Base-by-base conservation (phyloP, 2,113 vertebrate genomes). In the Psilopogon haemacephalus region DNA sequence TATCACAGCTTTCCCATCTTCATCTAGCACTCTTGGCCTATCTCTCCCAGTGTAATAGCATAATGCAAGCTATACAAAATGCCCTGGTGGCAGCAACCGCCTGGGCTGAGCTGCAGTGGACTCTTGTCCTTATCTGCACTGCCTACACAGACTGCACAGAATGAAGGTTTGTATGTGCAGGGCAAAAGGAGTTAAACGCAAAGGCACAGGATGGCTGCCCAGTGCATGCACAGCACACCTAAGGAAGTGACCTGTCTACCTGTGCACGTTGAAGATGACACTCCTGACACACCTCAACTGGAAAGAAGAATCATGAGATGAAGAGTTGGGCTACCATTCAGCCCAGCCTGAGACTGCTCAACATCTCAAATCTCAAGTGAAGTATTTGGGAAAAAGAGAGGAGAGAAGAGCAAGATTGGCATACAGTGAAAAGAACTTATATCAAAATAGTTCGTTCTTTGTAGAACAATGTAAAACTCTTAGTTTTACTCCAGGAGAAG, bases 191-290 rank as follows among this genome's bases (percentile, higher is more conserved):
- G 7, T 35, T 27, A 68, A 26, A 19, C 18, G 37, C 3, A 28
- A 68, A 68, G 48, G 78, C 58, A 60, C 9, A 20, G 70, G 19
- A 64, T 1, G 6, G 62, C 12, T 0, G 0, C 33, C 5, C 48
- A 37, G 24, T 0, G 15, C 30, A 21, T 0, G 5, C 35, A 16
- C 20, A 48, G 35, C 30, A 65, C 78, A 30, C 17, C 32, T 38
- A 60, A 48, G n/a, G 42, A 58, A 38, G n/a, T 5, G 1, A 15
- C 40, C 54, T 21, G 69, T 11, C 44, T 62, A 44, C 24, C 64
- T 2, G 0, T 3, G 62, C 11, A 64, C 1, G 1, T 2, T 44
- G 13, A 28, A 71, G 38, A 27, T 1, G 3, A 56, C 3, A 3
- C 17, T 74, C 24, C 15, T 26, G 52, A 55, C 28, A 33, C 42